Evolutionary conservation across 2,113 vertebrate species (phyloP).

Genomic region (Amazona guildingii): DNA sequence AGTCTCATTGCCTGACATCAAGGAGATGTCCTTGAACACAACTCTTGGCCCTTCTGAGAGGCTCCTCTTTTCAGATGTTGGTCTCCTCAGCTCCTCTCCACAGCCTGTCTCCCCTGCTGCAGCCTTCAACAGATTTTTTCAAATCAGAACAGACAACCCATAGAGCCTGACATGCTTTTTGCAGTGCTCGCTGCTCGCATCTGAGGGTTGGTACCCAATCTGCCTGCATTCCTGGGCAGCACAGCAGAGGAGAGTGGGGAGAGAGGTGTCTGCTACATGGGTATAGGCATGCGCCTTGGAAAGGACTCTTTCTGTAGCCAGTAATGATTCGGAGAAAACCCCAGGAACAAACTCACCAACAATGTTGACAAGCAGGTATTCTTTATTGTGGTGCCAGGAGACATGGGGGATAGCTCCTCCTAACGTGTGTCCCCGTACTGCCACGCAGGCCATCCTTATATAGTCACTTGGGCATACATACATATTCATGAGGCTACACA

Average conservation of each 20-base stretch:
- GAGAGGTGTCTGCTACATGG: slow-evolving; percentile 20
- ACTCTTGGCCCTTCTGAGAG: slow-evolving; percentile 17
- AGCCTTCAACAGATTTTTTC: slow-evolving; percentile 40
- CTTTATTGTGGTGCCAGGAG: too few species aligned
- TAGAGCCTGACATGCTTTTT: slow-evolving; percentile 44
- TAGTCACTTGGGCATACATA: too few species aligned
- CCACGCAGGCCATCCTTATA: too few species aligned
- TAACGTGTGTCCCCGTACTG: too few species aligned
- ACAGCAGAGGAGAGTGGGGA: background rate
- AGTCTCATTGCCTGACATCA: slow-evolving; percentile 17
- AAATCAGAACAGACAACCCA: slow-evolving; percentile 61
- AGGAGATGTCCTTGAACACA: slow-evolving; percentile 32
- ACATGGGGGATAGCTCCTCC: too few species aligned
- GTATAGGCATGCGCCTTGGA: background rate
- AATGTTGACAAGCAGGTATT: too few species aligned
- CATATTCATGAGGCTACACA: too few species aligned
- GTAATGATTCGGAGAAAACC: background rate
- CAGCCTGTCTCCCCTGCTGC: slow-evolving; percentile 53
- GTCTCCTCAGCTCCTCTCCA: slow-evolving; percentile 14
- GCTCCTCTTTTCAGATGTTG: slow-evolving; percentile 26
- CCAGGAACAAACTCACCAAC: too few species aligned
- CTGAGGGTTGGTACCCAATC: background rate
- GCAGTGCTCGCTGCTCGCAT: background rate
- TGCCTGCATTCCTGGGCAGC: background rate
- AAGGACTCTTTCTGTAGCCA: background rate